Conservation (phyloP, 2,113 vertebrate genomes). For the Scalopus aquaticus region DNA sequence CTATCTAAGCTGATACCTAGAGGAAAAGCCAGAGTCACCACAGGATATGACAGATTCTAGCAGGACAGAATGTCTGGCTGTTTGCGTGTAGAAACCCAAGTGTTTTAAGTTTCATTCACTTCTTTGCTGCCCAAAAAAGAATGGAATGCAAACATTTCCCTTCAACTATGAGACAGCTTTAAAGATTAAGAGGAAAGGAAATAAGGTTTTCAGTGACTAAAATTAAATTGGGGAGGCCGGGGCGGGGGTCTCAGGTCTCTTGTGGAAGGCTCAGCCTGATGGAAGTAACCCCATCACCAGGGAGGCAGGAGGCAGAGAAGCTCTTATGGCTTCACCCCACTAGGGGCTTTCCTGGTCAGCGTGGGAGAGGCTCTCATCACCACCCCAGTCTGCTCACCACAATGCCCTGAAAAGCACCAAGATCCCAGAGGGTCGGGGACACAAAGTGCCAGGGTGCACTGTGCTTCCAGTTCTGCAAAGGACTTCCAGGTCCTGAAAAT, state of each 20-base stretch:
- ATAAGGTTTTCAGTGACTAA: background rate
- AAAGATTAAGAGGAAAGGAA: background rate
- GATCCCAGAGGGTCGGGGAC: background rate
- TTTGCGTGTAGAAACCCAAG: background rate
- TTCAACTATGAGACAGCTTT: background rate
- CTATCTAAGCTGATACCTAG: background rate
- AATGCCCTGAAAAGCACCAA: background rate
- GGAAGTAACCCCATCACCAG: background rate
- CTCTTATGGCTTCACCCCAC: background rate
- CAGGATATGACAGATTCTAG: background rate
- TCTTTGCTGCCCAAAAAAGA: background rate
- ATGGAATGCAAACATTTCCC: background rate
- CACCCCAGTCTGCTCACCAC: too few relatives aligned
- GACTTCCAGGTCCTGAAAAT: background rate
- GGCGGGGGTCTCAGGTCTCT: background rate
- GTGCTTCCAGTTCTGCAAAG: background rate
- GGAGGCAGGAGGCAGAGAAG: background rate
- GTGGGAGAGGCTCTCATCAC: background rate
- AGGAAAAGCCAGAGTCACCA: background rate
- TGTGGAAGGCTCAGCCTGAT: background rate
- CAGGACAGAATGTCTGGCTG: too few relatives aligned
- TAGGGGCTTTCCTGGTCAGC: background rate
- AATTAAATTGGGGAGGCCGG: background rate
- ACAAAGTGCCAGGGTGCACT: background rate
- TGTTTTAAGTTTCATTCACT: background rate